Base-by-base conservation (phyloP, 1,140 invertebrate species). In the Rhizoglyphus robini region DNA sequence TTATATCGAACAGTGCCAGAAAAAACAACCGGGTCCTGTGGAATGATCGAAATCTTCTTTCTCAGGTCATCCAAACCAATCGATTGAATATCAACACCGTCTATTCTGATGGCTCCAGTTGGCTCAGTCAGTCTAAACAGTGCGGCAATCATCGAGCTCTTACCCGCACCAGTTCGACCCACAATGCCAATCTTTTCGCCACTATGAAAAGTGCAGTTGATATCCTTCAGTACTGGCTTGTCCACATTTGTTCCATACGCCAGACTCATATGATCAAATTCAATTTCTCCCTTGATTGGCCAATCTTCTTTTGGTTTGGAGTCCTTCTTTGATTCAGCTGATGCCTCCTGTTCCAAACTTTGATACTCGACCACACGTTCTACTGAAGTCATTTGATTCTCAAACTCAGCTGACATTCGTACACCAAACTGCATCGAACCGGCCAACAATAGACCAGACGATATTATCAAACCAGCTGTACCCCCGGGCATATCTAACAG, bases 111-210 rank as follows among this genome's bases (percentile, higher is more conserved):
- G 0, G 74, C 63, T 20, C 86, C 87, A 48, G 83, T 81, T 3
- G 86, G 81, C 69, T 84, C 83, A 11, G 80, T 78, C 64, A 94
- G 71, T 59, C 89, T 79, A 71, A 94, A 93, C 0, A 94, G 73
- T 0, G 88, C 85, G 29, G 84, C 78, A 62, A 92, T 88, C 2
- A 95, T 76, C 0, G 90, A 93, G 0, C 88, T 90, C 75, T 96
- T 96, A 15, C 92, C 92, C 36, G 91, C 90, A 0, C 92, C 92
- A 11, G 88, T 90, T 72, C 87, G 79, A 3, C 90, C 90, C n/a
- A 90, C 88, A 65, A 92, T 86, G 1, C 88, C 86, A 62, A 90
- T 81, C 73, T 89, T 82, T 86, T 76, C 75, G 61, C 71, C 71
- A 11, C 70, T 34, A 4, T 65, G 1, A 27, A 76, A 74, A 8